phyloP scores from a whole-genome alignment of 2,888 invertebrate species.

The Trichopoda pennipes region DNA sequence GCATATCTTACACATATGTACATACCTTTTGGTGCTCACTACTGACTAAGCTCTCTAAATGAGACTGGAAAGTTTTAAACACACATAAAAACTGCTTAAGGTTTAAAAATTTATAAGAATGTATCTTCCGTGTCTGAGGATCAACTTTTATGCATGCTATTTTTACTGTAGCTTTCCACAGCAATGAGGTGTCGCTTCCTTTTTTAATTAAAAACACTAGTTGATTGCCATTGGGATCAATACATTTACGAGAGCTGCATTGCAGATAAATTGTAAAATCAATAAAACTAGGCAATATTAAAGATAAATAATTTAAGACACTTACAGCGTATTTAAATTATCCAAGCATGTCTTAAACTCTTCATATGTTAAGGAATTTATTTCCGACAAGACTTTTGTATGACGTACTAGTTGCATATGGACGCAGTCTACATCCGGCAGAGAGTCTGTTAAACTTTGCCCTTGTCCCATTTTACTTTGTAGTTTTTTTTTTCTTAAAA shows the following conservation, averaged over 20 bases:
- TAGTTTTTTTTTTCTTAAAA: neutral
- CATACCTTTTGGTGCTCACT: constrained; percentile 76
- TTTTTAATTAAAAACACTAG: constrained; percentile 85
- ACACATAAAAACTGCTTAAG: constrained; percentile 86
- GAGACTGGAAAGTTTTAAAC: constrained; percentile 82
- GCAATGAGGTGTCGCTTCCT: constrained; percentile 84
- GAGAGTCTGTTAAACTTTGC: constrained; percentile 73
- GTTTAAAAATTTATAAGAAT: constrained; percentile 83
- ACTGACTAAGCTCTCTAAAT: constrained; percentile 78
- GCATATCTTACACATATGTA: constrained; percentile 57
- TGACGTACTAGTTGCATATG: constrained; percentile 78
- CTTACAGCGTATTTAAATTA: constrained; percentile 85
- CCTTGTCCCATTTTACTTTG: constrained; percentile 73
- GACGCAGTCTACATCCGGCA: constrained; percentile 73
- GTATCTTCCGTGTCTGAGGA: constrained; percentile 82
- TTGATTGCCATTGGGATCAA: constrained; percentile 84
- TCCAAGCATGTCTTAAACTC: constrained; percentile 83
- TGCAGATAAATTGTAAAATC: constrained; percentile 11
- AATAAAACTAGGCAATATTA: constrained; percentile 22
- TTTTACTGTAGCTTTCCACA: constrained; percentile 87
- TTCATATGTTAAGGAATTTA: constrained; percentile 82
- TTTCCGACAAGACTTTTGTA: constrained; percentile 80
- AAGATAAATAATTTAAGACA: neutral
- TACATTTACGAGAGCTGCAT: constrained; percentile 83
- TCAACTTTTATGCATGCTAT: constrained; percentile 85